phyloP scores from a whole-genome alignment of 2,797 vertebrate genomes.

The Crocidura indochinensis region DNA sequence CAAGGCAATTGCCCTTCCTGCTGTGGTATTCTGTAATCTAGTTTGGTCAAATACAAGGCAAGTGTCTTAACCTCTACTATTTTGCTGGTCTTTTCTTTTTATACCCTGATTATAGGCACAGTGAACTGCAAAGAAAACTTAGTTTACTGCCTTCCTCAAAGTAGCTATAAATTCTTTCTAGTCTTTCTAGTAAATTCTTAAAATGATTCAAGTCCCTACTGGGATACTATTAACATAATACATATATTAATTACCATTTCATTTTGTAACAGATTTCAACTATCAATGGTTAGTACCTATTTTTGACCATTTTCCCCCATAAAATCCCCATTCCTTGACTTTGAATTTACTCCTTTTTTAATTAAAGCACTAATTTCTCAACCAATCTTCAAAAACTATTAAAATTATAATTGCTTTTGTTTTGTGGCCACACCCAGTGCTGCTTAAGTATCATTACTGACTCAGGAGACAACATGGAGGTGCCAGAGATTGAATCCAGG shows the following conservation, averaged over 20 bases:
- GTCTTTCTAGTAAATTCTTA: neutral
- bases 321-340: neutral
- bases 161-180: neutral
- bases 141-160: neutral
- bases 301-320: neutral
- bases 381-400: neutral
- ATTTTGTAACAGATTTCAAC: neutral
- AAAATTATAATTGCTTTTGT: too few relatives aligned
- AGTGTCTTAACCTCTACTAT: too few relatives aligned
- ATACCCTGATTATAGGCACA: neutral
- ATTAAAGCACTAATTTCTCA: neutral
- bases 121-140: neutral
- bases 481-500: too few relatives aligned
- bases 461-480: too few relatives aligned
- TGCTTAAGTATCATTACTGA: too few relatives aligned
- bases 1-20: too few relatives aligned
- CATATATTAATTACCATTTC: neutral
- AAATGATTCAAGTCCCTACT: neutral
- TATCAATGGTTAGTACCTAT: neutral
- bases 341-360: neutral
- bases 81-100: neutral
- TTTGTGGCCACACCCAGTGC: too few relatives aligned
- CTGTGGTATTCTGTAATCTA: too few relatives aligned
- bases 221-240: slow-evolving; percentile 7
- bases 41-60: too few relatives aligned